Evolutionary conservation across 2,113 vertebrate species (phyloP).

Genomic region (Illadopsis cleaveri): DNA sequence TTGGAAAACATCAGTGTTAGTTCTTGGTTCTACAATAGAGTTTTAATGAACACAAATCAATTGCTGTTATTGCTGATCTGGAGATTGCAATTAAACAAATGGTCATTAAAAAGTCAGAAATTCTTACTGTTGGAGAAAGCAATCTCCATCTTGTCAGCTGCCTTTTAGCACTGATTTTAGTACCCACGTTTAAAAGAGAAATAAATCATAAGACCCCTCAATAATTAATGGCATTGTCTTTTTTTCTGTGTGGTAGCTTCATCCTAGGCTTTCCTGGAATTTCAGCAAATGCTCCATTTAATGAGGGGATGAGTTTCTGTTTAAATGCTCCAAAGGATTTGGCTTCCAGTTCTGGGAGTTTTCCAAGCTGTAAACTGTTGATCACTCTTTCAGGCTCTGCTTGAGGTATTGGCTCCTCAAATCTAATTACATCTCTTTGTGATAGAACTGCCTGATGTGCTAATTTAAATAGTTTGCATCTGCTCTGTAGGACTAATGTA

Average conservation of each 20-base stretch:
- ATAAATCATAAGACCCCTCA: not conserved
- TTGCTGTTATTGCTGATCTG: not conserved
- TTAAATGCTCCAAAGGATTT: conserved; percentile 22
- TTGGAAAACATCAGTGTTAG: not conserved
- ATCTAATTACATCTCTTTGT: conserved; percentile 30
- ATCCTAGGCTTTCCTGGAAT: not conserved
- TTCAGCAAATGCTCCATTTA: conserved; percentile 2
- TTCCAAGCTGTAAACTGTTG: conserved; percentile 51
- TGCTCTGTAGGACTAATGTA: not conserved
- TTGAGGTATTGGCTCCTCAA: conserved; percentile 45
- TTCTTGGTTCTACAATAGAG: not conserved
- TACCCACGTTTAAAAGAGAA: not conserved
- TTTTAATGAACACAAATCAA: conserved; percentile 14
- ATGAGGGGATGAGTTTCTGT: not conserved
- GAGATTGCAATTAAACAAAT: not conserved
- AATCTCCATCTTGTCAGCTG: not conserved
- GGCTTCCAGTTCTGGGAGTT: conserved; percentile 21
- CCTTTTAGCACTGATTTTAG: not conserved
- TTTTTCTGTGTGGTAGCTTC: not conserved
- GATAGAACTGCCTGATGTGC: not conserved
- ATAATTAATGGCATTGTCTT: conserved; percentile 1
- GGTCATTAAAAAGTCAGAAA: conserved; percentile 1
- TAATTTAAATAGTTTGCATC: not conserved
- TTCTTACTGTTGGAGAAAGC: not conserved
- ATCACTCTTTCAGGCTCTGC: conserved; percentile 24